A percentile compares a stretch with the other conserved stretches of the same genome.
phyloP scores from a whole-genome alignment of 2,888 invertebrate genomes.

The Omphaloscelis lunosa region DNA sequence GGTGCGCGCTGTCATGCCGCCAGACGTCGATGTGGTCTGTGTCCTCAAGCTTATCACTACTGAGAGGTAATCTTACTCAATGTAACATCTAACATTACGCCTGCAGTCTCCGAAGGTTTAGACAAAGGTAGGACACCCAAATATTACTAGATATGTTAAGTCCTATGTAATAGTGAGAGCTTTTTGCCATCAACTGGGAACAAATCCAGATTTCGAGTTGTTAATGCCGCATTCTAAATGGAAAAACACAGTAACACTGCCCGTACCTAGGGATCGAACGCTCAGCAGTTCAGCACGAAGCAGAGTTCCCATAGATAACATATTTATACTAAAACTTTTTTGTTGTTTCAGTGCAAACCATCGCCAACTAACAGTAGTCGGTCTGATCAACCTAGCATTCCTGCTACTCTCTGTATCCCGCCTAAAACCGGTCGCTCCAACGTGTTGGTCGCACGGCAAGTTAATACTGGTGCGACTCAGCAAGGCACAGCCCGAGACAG shows the following conservation, averaged over 20 bases:
- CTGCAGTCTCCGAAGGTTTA: not conserved
- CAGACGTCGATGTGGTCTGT: constrained; percentile 79
- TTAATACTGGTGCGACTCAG: constrained; percentile 81
- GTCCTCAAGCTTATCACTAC: constrained; percentile 84
- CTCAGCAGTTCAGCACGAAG: not conserved
- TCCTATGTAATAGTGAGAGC: no score
- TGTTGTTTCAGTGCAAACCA: constrained; percentile 83
- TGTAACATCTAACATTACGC: not conserved
- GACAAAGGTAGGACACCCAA: not conserved
- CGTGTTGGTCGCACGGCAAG: constrained; percentile 83
- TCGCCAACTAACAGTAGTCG: constrained; percentile 82
- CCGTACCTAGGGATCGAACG: not conserved
- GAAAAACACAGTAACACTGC: not conserved
- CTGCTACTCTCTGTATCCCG: constrained; percentile 76
- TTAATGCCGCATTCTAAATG: no score
- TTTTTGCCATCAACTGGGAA: no score
- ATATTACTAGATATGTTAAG: no score
- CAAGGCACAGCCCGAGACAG: constrained; percentile 82
- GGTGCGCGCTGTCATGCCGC: constrained; percentile 80
- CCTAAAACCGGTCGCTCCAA: constrained; percentile 70
- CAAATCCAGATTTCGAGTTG: no score
- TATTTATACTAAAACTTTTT: constrained; percentile 15
- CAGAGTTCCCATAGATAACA: not conserved
- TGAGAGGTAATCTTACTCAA: constrained; percentile 77
- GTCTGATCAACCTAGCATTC: constrained; percentile 84